Evolutionary conservation across 2,797 vertebrate genomes (phyloP), one percentile per base, ranked within the genome.

Genomic region (Rhabdophis nuchalis): DNA sequence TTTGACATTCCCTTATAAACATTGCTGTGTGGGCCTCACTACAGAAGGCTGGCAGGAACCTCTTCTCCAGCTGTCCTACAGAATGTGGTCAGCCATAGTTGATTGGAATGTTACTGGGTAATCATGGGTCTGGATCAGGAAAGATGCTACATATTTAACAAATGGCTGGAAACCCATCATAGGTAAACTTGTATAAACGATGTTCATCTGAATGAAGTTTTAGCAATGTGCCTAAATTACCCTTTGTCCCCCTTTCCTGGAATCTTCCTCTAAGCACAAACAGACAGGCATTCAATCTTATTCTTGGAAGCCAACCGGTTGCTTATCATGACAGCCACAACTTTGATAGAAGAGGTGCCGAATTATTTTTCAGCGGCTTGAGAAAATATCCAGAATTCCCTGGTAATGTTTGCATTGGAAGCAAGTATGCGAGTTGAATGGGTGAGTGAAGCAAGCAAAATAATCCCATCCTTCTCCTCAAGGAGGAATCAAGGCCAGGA

Each of bases 341-440:
- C 95, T 97, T 96, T 95, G 95, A 96, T 94, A 93, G 93, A 46
- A 61, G 13, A 52, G 91, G 91, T 95, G 95, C 11, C 0, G 92
- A 93, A 96, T 96, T 96, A 94, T 96, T 95, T 95, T 96, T 96
- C 95, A 96, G 93, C 94, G 95, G 91, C 96, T 95, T 96, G 95
- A 96, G 95, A 96, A 97, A 96, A 96, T 96, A 96, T 96, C 92
- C 96, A 9, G 92, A 92, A 95, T 96, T 95, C 94, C 86, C 94
- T 89, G 93, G 86, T 95, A 95, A 93, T 95, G 94, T 96, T 97
- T 95, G 94, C 94, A 94, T 96, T 96, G 95, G 96, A 95, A 96
- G 94, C 72, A 72, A 96, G 93, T 88, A 92, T 94, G 94, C 95
- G 89, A 90, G 91, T 93, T 93, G 93, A 95, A 92, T 91, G 29